These are phyloP conservation scores for Nephrotoma guestfalica DNA, from an alignment of 2,888 invertebrate species.

Conservation along the genomic window DNA sequence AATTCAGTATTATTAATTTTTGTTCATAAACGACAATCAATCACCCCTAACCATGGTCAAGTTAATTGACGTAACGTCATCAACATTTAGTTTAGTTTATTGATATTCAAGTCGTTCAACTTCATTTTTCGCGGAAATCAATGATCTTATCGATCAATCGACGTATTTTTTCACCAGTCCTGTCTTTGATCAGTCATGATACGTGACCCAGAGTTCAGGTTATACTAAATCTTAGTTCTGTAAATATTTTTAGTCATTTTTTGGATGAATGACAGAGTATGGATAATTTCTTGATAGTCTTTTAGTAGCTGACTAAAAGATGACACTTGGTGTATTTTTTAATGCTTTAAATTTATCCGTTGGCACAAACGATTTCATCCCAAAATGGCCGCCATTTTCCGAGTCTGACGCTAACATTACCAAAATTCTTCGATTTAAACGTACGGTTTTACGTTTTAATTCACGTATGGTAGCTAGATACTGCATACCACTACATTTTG, in stretches of 20 bases:
- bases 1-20: constrained; percentile 20
- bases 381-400: constrained; percentile 56
- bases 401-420: constrained; percentile 58
- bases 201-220: constrained; percentile 64
- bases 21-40: constrained; percentile 48
- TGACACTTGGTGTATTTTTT: constrained; percentile 51
- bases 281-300: too few relatives aligned
- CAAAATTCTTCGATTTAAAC: constrained; percentile 50
- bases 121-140: constrained; percentile 45
- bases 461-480: constrained; percentile 59
- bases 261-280: too few relatives aligned
- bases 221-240: constrained; percentile 29
- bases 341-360: constrained; percentile 50
- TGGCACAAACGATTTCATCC: constrained; percentile 53
- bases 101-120: constrained; percentile 35
- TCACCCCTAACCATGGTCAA: constrained; percentile 64
- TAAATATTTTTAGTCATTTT: constrained; percentile 18
- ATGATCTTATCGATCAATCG: constrained; percentile 37
- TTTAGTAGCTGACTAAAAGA: too few relatives aligned
- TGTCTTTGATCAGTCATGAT: constrained; percentile 48
- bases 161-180: constrained; percentile 57
- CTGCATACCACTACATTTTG: constrained; percentile 60
- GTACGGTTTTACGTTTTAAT: constrained; percentile 40
- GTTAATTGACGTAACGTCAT: constrained; percentile 63
- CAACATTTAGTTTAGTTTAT: constrained; percentile 38